Percentiles rank a stretch among this genome's conserved stretches.
phyloP scores from a whole-genome alignment of 2,888 invertebrate species.

The Drosophila tripunctata region DNA sequence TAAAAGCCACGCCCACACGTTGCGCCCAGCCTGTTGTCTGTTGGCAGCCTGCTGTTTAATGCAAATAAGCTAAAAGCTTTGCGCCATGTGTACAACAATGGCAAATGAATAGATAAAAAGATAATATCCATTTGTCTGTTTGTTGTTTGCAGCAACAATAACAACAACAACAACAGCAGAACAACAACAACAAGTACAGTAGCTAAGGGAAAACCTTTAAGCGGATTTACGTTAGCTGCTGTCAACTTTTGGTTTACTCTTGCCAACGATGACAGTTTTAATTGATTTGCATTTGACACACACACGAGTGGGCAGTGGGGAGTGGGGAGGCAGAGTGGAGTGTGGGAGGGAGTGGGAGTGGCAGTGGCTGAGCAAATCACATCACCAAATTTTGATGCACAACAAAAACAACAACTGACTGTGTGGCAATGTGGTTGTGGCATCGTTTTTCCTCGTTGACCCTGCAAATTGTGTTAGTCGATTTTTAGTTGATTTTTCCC shows the following conservation, averaged over 20 bases:
- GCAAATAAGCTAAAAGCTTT: conserved; percentile 66
- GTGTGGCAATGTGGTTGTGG: conserved; percentile 13
- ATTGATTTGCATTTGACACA: conserved; percentile 71
- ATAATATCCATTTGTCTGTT: conserved; percentile 77
- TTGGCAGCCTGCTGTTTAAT: conserved; percentile 33
- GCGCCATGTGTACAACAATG: conserved; percentile 60
- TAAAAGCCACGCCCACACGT: no score
- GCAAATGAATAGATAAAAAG: conserved; percentile 69
- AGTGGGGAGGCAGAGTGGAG: no score
- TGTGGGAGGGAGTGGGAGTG: background rate
- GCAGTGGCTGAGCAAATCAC: conserved; percentile 17
- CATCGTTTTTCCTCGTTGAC: conserved; percentile 23
- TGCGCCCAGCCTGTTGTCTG: no score
- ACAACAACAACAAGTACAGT: conserved; percentile 7
- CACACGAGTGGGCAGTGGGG: no score
- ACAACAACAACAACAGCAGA: conserved; percentile 1
- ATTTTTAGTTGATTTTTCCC: conserved; percentile 11
- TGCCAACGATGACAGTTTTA: conserved; percentile 61
- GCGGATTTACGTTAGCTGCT: conserved; percentile 63
- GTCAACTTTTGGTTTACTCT: conserved; percentile 70
- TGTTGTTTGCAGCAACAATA: conserved; percentile 37
- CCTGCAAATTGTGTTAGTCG: conserved; percentile 8
- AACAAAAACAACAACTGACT: conserved; percentile 8
- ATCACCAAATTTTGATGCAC: conserved; percentile 27
- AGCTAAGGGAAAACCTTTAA: conserved; percentile 52